Conservation (phyloP, 1,140 invertebrate genomes). For the Pseudomyrmex dendroicus region DNA sequence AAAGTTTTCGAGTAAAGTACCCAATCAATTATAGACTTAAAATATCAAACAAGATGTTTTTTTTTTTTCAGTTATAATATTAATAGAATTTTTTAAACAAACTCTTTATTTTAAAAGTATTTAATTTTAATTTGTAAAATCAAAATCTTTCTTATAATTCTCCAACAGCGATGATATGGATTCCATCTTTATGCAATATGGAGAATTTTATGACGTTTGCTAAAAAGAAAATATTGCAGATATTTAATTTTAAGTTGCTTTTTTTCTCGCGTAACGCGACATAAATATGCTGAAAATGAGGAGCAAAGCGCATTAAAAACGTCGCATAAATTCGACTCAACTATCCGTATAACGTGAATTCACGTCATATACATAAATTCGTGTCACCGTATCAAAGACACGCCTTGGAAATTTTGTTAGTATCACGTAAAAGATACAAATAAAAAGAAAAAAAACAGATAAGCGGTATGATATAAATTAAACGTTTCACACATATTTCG, state of each 20-base stretch:
- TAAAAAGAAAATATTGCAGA: neutral
- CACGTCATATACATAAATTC: conserved; percentile 35
- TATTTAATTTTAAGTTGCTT: neutral
- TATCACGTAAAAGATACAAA: neutral
- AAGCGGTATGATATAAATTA: neutral
- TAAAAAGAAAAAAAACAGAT: neutral
- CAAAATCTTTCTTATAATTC: neutral
- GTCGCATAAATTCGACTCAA: conserved; percentile 22
- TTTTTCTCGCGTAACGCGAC: neutral
- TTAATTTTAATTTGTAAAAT: neutral
- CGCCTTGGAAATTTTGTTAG: neutral
- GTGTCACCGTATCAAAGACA: conserved; percentile 8
- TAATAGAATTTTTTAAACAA: no score
- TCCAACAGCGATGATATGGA: neutral
- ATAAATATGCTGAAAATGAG: conserved; percentile 24
- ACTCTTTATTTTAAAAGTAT: no score
- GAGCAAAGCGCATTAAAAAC: neutral
- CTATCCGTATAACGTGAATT: neutral
- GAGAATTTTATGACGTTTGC: neutral
- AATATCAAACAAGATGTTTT: neutral
- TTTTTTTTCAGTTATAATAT: no score
- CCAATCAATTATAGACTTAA: neutral
- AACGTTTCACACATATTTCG: neutral
- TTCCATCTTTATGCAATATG: conserved; percentile 1
- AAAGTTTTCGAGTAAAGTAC: no score